Evolutionary conservation across 2,888 invertebrate genomes (phyloP).

Genomic region (Odontocolon sp.): DNA sequence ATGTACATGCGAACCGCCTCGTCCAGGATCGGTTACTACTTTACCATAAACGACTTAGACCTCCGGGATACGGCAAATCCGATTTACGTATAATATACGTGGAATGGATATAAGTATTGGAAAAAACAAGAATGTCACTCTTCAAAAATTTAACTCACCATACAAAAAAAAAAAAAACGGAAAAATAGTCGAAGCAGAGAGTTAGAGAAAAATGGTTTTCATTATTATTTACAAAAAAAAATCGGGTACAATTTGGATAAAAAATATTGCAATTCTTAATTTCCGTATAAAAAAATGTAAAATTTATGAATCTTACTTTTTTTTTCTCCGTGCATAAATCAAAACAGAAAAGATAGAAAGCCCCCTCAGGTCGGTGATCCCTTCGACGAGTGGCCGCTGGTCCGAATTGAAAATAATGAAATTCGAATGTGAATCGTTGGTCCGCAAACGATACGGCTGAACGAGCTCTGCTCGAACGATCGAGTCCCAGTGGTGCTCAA

Average conservation of each 20-base stretch:
- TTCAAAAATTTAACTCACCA: neutral
- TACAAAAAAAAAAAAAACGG: neutral
- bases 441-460: constrained; percentile 51
- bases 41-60: neutral
- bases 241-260: too few relatives aligned
- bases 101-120: neutral
- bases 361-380: constrained; percentile 21
- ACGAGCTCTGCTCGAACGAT: constrained; percentile 48
- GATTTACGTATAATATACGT: neutral
- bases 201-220: neutral
- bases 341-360: constrained; percentile 29
- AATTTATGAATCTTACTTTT: too few relatives aligned
- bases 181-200: neutral
- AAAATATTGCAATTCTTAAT: too few relatives aligned
- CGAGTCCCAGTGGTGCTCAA: constrained; percentile 58
- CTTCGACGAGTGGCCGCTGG: constrained; percentile 45
- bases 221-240: too few relatives aligned
- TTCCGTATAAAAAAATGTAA: too few relatives aligned
- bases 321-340: too few relatives aligned
- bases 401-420: constrained; percentile 60
- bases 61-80: constrained; percentile 1
- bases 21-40: too few relatives aligned
- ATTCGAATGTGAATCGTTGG: constrained; percentile 56
- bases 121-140: neutral
- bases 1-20: constrained; percentile 22